These are phyloP conservation scores for Dysmachus trigonus DNA, from an alignment of 2,888 invertebrate genomes.

Conservation along the genomic window DNA sequence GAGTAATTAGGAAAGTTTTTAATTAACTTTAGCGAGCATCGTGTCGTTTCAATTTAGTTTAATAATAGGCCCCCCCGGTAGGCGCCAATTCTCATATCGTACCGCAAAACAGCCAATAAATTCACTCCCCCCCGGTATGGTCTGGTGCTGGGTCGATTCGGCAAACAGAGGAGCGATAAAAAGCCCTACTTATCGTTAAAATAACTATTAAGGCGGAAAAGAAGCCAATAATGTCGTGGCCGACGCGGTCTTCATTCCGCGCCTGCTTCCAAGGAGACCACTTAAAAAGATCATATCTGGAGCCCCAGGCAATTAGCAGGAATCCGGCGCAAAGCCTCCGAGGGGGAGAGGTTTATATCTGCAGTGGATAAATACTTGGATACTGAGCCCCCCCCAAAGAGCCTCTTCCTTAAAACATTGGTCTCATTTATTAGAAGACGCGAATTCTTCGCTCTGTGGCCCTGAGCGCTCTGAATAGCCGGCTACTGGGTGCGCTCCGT, in stretches of 20 bases:
- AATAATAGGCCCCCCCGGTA: not conserved
- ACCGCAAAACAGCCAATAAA: not conserved
- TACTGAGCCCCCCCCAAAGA: not conserved
- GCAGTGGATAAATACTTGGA: not conserved
- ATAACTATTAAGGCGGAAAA: constrained; percentile 7
- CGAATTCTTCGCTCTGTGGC: not conserved
- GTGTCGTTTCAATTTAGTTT: not conserved
- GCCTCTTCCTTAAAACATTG: not conserved
- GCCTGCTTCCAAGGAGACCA: not conserved
- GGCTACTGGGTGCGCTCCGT: not conserved
- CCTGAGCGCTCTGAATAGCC: not conserved
- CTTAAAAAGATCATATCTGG: constrained; percentile 9
- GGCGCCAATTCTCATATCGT: not conserved
- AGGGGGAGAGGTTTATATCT: not conserved
- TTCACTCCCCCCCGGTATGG: not conserved
- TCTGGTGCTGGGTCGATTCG: not conserved
- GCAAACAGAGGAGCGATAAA: not conserved
- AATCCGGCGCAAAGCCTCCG: not conserved
- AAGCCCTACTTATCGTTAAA: not conserved
- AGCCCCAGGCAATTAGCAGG: not conserved
- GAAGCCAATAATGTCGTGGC: not conserved
- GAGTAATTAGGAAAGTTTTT: not conserved
- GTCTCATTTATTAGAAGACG: not conserved
- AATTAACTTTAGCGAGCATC: not conserved
- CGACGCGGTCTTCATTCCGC: not conserved